phyloP scores from a whole-genome alignment of 2,113 vertebrate species.

The Martes martes region DNA sequence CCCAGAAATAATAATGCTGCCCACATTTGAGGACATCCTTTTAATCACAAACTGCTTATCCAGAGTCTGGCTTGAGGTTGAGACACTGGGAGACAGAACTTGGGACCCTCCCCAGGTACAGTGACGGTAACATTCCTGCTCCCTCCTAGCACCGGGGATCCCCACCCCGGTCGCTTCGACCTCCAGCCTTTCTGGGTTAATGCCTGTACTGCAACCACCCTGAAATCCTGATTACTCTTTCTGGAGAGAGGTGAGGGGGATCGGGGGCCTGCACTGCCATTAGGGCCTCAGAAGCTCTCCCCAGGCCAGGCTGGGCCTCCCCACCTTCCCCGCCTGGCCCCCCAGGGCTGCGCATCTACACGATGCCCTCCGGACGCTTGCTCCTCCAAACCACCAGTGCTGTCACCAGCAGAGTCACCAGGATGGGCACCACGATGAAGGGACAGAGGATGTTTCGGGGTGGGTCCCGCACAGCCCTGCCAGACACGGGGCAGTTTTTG shows the following conservation, averaged over 20 bases:
- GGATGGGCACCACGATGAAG: conserved; percentile 90
- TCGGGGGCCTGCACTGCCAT: accelerated
- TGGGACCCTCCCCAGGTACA: not conserved
- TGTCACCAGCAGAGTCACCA: conserved; percentile 92
- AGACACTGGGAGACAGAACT: not conserved
- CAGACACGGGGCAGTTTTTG: conserved; percentile 87
- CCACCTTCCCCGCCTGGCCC: accelerated
- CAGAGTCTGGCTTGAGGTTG: not conserved
- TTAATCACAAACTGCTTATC: conserved; percentile 47
- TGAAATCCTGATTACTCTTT: not conserved
- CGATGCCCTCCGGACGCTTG: conserved; percentile 90
- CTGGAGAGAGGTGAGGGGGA: not conserved
- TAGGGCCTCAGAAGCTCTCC: accelerated
- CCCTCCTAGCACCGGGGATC: not conserved
- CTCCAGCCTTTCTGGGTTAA: not conserved
- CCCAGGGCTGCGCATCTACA: conserved; percentile 55
- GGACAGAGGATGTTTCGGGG: conserved; percentile 90
- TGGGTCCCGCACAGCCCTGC: conserved; percentile 88
- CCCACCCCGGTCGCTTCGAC: accelerated
- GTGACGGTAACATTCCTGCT: accelerated
- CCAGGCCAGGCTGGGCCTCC: not conserved
- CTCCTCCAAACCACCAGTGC: conserved; percentile 94
- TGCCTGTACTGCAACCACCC: not conserved
- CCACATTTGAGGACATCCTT: not conserved
- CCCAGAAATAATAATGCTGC: not conserved